Evolutionary conservation across 2,113 vertebrate genomes (phyloP).

Genomic region (Dendrocopos noguchii): DNA sequence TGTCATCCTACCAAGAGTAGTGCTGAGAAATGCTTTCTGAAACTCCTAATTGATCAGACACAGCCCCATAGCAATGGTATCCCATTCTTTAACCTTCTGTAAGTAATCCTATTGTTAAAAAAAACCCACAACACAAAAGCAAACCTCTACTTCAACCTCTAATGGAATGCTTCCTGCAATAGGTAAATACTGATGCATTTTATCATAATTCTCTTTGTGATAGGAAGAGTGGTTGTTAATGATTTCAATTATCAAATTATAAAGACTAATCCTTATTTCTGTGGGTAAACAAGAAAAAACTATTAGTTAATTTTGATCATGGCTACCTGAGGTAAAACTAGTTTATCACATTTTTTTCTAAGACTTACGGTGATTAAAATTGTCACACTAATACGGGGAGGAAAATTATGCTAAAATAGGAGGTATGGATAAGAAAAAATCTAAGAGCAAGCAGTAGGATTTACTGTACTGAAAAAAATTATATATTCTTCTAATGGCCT

Average conservation of each 20-base stretch:
- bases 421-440: background rate
- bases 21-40: too few species aligned
- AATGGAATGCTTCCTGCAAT: background rate
- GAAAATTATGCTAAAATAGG: background rate
- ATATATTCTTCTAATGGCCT: background rate
- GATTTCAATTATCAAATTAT: background rate
- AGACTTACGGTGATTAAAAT: background rate
- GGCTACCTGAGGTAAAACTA: background rate
- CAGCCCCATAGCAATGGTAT: background rate
- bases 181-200: background rate
- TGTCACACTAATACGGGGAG: background rate
- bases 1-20: too few species aligned
- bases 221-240: background rate
- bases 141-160: background rate
- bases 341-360: background rate
- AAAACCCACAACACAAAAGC: background rate
- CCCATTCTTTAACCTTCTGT: background rate
- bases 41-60: too few species aligned
- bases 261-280: background rate
- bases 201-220: background rate
- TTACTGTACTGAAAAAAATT: background rate
- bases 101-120: background rate
- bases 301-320: background rate
- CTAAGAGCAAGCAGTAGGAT: accelerated
- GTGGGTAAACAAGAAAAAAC: background rate